These are phyloP conservation scores for Acleris emargana DNA, from an alignment of 2,888 invertebrate species.

Conservation along the genomic window DNA sequence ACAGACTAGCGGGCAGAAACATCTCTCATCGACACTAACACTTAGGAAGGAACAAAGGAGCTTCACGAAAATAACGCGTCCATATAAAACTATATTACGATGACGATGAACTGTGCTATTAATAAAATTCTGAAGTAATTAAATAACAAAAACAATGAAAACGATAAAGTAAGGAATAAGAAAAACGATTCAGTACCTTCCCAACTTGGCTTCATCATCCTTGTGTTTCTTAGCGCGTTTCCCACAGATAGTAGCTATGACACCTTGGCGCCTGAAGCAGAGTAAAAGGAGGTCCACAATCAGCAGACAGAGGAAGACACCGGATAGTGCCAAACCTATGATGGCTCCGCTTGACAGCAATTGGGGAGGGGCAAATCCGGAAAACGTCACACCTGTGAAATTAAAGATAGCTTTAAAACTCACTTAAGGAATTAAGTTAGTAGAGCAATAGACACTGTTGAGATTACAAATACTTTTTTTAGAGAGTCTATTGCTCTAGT, in stretches of 20 bases:
- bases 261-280: conserved; percentile 86
- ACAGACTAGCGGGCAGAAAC: conserved; percentile 90
- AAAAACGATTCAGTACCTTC: conserved; percentile 85
- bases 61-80: conserved; percentile 42
- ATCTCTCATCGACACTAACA: conserved; percentile 83
- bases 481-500: conserved; percentile 66
- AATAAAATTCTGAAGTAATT: conserved; percentile 43
- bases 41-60: conserved; percentile 48
- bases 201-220: conserved; percentile 92
- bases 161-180: conserved; percentile 32
- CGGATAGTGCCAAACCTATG: conserved; percentile 92
- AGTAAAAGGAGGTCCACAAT: conserved; percentile 94
- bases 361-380: conserved; percentile 78
- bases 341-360: conserved; percentile 89
- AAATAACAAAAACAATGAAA: conserved; percentile 33
- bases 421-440: conserved; percentile 1
- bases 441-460: conserved; percentile 65
- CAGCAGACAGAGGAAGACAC: conserved; percentile 90
- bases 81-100: conserved; percentile 51
- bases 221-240: conserved; percentile 87
- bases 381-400: conserved; percentile 73
- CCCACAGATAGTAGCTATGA: conserved; percentile 88
- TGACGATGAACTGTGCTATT: conserved; percentile 65
- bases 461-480: neutral
- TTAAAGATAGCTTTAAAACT: conserved; percentile 45